phyloP scores from a whole-genome alignment of 2,797 vertebrate genomes.

The Meriones psammophilus region DNA sequence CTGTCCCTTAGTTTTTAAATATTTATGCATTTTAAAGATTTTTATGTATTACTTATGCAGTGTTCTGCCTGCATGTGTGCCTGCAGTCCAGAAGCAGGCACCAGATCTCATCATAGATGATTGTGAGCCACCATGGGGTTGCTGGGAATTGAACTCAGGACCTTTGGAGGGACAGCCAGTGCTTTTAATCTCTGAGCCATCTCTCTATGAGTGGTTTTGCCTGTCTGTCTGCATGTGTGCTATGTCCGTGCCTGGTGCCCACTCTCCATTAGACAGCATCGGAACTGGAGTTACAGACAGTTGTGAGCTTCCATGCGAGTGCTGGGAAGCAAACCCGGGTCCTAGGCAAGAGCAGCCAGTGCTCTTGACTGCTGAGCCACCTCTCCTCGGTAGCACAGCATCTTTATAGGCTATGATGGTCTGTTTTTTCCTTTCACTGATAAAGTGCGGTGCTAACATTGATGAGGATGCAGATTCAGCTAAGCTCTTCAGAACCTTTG shows the following conservation, averaged over 20 bases:
- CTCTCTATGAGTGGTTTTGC: neutral
- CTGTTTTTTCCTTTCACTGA: neutral
- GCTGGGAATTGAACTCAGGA: too few relatives aligned
- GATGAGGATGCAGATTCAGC: neutral
- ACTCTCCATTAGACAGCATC: neutral
- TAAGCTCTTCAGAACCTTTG: conserved; percentile 4
- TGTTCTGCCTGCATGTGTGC: too few relatives aligned
- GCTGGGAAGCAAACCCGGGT: neutral
- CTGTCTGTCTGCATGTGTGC: too few relatives aligned
- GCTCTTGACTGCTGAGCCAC: neutral
- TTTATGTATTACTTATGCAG: too few relatives aligned
- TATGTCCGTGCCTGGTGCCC: neutral
- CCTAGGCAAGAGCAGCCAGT: neutral
- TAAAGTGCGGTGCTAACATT: conserved; percentile 34
- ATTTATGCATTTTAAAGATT: neutral
- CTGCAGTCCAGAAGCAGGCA: too few relatives aligned
- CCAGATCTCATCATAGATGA: too few relatives aligned
- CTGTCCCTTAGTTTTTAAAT: neutral
- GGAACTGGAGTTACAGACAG: neutral
- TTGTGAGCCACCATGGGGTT: too few relatives aligned
- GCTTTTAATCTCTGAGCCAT: too few relatives aligned
- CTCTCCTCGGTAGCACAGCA: neutral
- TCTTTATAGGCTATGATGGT: neutral
- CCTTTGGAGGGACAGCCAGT: too few relatives aligned
- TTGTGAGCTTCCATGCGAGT: neutral